Conservation (phyloP, 2,888 invertebrate genomes). For the Bellardia bayeri region DNA sequence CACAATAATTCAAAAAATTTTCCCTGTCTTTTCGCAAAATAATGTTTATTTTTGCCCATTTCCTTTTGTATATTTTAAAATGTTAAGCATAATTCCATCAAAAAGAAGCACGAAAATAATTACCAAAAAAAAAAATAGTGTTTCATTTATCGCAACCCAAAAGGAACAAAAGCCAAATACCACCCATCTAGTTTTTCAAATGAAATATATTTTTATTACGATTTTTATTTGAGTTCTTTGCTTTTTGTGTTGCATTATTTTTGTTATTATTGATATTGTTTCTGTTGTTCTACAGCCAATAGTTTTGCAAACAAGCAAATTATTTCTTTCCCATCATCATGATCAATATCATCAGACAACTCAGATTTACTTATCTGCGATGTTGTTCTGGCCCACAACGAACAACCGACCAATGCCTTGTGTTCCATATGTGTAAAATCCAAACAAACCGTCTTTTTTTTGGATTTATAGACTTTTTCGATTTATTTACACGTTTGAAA, state of each 20-base stretch:
- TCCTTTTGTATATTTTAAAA: slow-evolving; percentile 22
- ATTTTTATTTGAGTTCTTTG: slow-evolving; percentile 43
- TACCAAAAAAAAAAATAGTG: slow-evolving; percentile 6
- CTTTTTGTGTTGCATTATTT: slow-evolving; percentile 28
- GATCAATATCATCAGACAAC: slow-evolving; percentile 18
- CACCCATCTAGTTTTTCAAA: slow-evolving; percentile 60
- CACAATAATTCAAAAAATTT: slow-evolving; percentile 10
- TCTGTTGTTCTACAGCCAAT: slow-evolving; percentile 29
- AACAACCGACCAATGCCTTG: slow-evolving; percentile 29
- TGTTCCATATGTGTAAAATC: slow-evolving; percentile 33
- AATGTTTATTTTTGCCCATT: not conserved
- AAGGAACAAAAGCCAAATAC: slow-evolving; percentile 33
- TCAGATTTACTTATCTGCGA: not conserved
- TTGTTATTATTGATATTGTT: slow-evolving; percentile 41
- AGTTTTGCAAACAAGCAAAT: slow-evolving; percentile 48
- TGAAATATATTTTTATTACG: slow-evolving; percentile 56
- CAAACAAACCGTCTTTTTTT: slow-evolving; percentile 49
- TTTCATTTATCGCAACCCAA: slow-evolving; percentile 20
- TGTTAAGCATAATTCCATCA: not conserved
- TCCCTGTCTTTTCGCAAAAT: not conserved
- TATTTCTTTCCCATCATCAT: slow-evolving; percentile 19
- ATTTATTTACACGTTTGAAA: slow-evolving; percentile 71
- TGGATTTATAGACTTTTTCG: slow-evolving; percentile 56
- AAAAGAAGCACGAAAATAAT: not conserved
- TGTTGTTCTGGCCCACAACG: slow-evolving; percentile 16